These are phyloP conservation scores for Chelidonichthys spinosus DNA, from an alignment of 2,797 vertebrate genomes.

Conservation along the genomic window DNA sequence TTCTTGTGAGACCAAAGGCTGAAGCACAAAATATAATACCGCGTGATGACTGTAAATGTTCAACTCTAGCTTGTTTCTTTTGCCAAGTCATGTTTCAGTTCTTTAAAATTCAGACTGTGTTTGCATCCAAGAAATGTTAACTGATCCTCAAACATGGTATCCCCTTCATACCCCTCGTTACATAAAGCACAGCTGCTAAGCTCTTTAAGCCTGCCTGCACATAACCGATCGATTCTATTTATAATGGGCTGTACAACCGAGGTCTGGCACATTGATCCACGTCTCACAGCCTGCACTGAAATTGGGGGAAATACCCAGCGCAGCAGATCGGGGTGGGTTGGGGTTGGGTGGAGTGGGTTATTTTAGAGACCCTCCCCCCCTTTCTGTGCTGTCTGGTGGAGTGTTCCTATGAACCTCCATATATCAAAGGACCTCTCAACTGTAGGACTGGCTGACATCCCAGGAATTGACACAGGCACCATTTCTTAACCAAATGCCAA, in stretches of 20 bases:
- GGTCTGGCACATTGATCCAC: constrained; percentile 54
- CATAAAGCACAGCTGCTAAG: constrained; percentile 82
- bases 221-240: constrained; percentile 76
- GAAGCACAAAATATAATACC: neutral
- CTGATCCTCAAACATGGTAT: constrained; percentile 49
- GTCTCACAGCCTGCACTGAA: constrained; percentile 37
- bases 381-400: constrained; percentile 22
- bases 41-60: constrained; percentile 23
- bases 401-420: constrained; percentile 46
- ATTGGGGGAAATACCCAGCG: constrained; percentile 52
- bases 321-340: neutral
- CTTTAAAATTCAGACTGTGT: constrained; percentile 32
- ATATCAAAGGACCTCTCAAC: constrained; percentile 63
- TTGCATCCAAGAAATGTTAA: constrained; percentile 40
- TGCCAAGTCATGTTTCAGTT: constrained; percentile 64
- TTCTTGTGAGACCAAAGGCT: neutral
- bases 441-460: constrained; percentile 55
- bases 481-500: constrained; percentile 49
- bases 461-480: constrained; percentile 64
- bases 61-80: constrained; percentile 22
- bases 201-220: constrained; percentile 56
- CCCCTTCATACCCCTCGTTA: constrained; percentile 63
- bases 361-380: constrained; percentile 58
- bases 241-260: constrained; percentile 41
- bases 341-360: constrained; percentile 42